Conservation (phyloP, 1,140 invertebrate species). For the Cheumatopsyche charites region DNA sequence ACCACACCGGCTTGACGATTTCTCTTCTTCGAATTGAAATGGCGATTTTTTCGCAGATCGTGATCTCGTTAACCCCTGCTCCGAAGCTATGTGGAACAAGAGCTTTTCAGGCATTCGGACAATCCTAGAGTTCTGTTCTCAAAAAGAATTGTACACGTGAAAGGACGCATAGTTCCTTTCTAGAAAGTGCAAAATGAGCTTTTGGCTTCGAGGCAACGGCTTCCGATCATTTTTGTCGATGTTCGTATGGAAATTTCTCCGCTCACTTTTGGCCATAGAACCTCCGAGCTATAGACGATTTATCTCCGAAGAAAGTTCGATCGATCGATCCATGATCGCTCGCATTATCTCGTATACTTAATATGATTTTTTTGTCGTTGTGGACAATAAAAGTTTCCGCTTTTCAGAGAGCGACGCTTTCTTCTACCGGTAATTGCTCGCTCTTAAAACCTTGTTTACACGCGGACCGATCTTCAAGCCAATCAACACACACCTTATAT, state of each 20-base stretch:
- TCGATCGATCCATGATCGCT: neutral
- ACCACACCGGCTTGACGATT: neutral
- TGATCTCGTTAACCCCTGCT: constrained; percentile 4
- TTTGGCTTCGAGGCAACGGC: neutral
- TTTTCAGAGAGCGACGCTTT: no score
- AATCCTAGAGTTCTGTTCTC: neutral
- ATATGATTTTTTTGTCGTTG: no score
- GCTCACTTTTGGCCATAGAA: constrained; percentile 22
- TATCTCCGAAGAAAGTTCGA: constrained; percentile 17
- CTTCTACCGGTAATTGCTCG: no score
- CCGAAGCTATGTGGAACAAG: neutral
- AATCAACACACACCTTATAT: no score
- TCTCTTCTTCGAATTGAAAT: neutral
- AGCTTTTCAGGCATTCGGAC: neutral
- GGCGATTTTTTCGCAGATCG: neutral
- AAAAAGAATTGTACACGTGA: neutral
- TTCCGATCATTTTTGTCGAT: constrained; percentile 6
- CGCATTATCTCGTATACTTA: no score
- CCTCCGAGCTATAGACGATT: constrained; percentile 4
- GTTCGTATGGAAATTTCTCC: constrained; percentile 19
- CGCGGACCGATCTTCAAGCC: no score
- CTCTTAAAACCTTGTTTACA: no score
- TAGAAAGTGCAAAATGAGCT: constrained; percentile 13
- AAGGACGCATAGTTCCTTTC: neutral
- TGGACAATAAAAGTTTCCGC: no score